These are phyloP conservation scores for Agelas oroides DNA, from an alignment of 37 sponge, comb jelly and placozoan species.

Conservation along the genomic window DNA sequence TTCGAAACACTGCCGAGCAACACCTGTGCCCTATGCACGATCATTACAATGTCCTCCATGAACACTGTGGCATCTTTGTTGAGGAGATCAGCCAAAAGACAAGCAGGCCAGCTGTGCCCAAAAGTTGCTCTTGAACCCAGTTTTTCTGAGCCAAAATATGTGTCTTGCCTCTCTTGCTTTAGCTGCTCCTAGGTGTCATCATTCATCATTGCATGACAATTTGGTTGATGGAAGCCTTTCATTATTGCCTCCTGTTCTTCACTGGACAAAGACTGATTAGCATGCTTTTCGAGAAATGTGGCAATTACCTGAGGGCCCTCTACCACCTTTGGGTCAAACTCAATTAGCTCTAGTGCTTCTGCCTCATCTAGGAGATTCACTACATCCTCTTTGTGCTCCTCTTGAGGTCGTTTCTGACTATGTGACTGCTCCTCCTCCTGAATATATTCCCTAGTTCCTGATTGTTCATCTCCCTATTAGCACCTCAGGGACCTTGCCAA, in stretches of 20 bases:
- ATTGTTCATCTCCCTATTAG: no score
- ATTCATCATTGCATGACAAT: slow-evolving; percentile 15
- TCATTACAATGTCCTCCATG: slow-evolving; percentile 12
- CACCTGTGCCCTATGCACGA: slow-evolving; percentile 23
- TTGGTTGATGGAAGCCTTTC: slow-evolving; percentile 22
- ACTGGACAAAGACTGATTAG: no score
- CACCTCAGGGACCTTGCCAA: no score
- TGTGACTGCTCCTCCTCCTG: no score
- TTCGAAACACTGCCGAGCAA: slow-evolving; percentile 23
- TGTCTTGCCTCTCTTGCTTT: slow-evolving; percentile 6
- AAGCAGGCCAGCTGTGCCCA: background rate
- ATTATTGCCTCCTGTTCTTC: slow-evolving; percentile 22
- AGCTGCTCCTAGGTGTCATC: slow-evolving; percentile 27
- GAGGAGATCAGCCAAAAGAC: slow-evolving; percentile 29
- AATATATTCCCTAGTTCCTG: no score
- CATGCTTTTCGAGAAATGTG: slow-evolving; percentile 18
- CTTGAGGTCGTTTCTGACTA: no score
- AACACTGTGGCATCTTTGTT: slow-evolving; percentile 12
- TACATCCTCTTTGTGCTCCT: background rate
- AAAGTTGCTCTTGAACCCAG: background rate
- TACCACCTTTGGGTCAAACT: slow-evolving; percentile 13
- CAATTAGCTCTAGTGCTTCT: slow-evolving; percentile 24
- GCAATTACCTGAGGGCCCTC: background rate
- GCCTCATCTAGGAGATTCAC: slow-evolving; percentile 4
- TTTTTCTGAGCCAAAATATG: slow-evolving; percentile 19